phyloP scores from a whole-genome alignment of 1,140 invertebrate genomes.

The Agraylea sexmaculata region DNA sequence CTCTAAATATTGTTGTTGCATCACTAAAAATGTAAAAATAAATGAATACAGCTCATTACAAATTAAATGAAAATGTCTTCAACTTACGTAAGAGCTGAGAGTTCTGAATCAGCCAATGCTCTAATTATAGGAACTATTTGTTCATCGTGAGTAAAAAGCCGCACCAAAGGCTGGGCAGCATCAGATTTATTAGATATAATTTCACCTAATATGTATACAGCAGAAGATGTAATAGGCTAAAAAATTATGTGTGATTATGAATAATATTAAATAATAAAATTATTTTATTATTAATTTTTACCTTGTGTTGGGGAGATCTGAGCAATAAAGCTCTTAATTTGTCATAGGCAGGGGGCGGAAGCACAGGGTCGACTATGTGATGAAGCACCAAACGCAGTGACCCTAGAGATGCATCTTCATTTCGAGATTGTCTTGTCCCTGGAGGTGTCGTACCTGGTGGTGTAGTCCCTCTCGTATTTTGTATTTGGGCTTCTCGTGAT shows the following conservation, averaged over 20 bases:
- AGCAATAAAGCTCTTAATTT: slow-evolving; percentile 63
- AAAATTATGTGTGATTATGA: slow-evolving; percentile 25
- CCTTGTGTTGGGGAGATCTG: slow-evolving; percentile 56
- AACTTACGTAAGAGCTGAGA: slow-evolving; percentile 76
- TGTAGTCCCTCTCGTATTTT: slow-evolving; percentile 45
- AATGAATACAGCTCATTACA: slow-evolving; percentile 13
- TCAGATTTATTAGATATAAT: slow-evolving; percentile 71
- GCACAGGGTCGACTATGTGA: slow-evolving; percentile 81
- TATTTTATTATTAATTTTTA: slow-evolving; percentile 23
- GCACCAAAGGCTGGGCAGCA: slow-evolving; percentile 73
- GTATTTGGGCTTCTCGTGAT: slow-evolving; percentile 56
- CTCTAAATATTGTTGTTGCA: slow-evolving; percentile 87
- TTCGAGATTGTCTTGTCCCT: slow-evolving; percentile 48
- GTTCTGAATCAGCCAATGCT: slow-evolving; percentile 71
- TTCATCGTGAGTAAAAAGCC: slow-evolving; percentile 72
- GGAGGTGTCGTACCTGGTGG: slow-evolving; percentile 54
- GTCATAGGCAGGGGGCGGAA: slow-evolving; percentile 68
- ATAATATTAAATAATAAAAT: neutral
- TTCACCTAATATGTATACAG: slow-evolving; percentile 78
- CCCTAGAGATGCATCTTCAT: slow-evolving; percentile 52
- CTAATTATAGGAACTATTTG: slow-evolving; percentile 73
- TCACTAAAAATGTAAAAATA: slow-evolving; percentile 47
- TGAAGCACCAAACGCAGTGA: slow-evolving; percentile 74
- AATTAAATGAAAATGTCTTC: too few relatives aligned
- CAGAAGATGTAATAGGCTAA: slow-evolving; percentile 72